phyloP scores from a whole-genome alignment of 2,797 vertebrate genomes.

The Garrulus glandarius region DNA sequence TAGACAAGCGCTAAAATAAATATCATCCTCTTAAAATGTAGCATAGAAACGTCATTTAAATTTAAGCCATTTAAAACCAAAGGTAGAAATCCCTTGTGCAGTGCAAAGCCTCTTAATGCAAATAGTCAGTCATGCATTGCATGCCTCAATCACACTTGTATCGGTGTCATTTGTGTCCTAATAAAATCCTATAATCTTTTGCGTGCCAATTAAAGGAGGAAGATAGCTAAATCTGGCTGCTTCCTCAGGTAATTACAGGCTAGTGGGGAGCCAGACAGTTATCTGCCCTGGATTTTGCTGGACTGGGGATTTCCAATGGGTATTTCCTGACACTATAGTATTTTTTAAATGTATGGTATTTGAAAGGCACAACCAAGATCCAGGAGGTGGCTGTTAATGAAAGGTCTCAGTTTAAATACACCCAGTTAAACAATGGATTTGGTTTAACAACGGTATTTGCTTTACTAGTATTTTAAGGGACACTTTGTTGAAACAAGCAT shows the following conservation, averaged over 20 bases:
- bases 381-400: neutral
- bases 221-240: conserved; percentile 46
- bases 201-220: conserved; percentile 45
- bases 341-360: neutral
- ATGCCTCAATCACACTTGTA: conserved; percentile 18
- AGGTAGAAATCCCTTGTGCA: conserved; percentile 2
- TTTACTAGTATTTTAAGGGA: conserved; percentile 2
- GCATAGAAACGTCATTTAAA: neutral
- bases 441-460: neutral
- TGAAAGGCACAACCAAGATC: neutral
- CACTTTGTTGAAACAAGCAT: neutral
- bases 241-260: conserved; percentile 81
- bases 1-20: neutral
- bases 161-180: conserved; percentile 43
- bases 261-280: conserved; percentile 87
- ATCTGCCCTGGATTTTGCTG: conserved; percentile 66
- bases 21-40: neutral
- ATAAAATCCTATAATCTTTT: conserved; percentile 69
- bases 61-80: conserved; percentile 33
- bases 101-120: conserved; percentile 16
- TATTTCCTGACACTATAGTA: neutral
- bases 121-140: neutral
- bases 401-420: neutral
- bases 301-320: conserved; percentile 53
- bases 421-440: neutral